phyloP scores from a whole-genome alignment of 2,797 vertebrate genomes.

The Spondyliosoma cantharus region DNA sequence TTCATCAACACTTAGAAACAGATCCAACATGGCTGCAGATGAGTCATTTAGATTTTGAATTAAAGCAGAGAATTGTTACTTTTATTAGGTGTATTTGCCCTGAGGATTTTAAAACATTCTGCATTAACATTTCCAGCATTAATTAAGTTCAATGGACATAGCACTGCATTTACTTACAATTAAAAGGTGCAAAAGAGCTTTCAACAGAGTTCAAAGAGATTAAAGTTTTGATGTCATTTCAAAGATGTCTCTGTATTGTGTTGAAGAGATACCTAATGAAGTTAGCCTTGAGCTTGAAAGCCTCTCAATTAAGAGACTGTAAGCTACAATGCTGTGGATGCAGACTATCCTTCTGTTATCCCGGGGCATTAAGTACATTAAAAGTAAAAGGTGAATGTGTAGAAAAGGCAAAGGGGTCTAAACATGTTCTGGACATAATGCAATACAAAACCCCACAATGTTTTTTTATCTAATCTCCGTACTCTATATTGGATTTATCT shows the following conservation, averaged over 20 bases:
- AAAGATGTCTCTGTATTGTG: no score
- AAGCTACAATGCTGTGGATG: neutral
- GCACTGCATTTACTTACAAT: neutral
- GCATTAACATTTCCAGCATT: neutral
- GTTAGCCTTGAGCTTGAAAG: no score
- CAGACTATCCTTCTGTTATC: no score
- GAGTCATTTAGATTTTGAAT: neutral
- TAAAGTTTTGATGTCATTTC: no score
- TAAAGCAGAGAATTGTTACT: neutral
- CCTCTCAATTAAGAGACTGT: neutral
- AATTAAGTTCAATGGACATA: neutral
- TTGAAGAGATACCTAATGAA: no score
- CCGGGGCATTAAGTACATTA: no score
- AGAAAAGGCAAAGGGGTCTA: neutral
- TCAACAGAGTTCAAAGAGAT: no score
- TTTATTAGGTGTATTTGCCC: neutral
- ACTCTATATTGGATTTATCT: neutral
- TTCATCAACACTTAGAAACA: neutral
- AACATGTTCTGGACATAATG: neutral
- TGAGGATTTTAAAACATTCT: neutral
- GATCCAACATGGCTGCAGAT: conserved; percentile 1
- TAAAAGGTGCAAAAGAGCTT: no score
- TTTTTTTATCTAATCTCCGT: neutral
- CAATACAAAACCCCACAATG: neutral
- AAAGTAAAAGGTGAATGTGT: neutral